Percentiles rank a stretch among this genome's conserved stretches.
Evolutionary conservation across 2,797 vertebrate species (phyloP).

Genomic region (Sebastes steindachneri): DNA sequence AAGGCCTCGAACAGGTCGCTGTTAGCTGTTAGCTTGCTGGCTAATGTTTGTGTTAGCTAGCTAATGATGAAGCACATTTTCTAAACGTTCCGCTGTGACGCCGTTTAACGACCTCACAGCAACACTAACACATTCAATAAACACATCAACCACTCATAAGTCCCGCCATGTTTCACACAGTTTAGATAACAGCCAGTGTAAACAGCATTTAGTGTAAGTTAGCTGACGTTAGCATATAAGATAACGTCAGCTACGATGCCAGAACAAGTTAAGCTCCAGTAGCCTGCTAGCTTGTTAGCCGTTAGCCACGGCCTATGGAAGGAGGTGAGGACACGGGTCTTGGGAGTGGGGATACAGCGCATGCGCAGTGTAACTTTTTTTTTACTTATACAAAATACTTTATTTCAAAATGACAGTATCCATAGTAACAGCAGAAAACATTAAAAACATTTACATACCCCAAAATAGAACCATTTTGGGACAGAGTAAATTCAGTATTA

Average conservation of each 20-base stretch:
- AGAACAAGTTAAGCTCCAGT: constrained; percentile 49
- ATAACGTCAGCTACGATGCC: constrained; percentile 55
- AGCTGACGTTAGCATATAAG: constrained; percentile 54
- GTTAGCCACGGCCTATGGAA: too few species aligned
- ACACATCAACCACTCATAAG: not conserved
- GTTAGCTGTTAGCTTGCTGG: constrained; percentile 24
- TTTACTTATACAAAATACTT: too few species aligned
- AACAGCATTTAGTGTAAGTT: constrained; percentile 47
- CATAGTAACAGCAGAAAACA: too few species aligned
- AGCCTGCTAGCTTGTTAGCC: not conserved
- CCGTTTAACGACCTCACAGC: not conserved
- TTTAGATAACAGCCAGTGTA: not conserved
- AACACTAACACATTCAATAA: not conserved
- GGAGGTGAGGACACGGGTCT: too few species aligned
- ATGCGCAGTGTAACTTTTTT: too few species aligned
- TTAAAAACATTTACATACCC: too few species aligned
- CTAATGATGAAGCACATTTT: constrained; percentile 82
- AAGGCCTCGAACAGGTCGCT: constrained; percentile 41
- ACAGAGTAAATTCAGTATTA: too few species aligned
- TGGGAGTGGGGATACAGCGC: too few species aligned
- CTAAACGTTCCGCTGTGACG: constrained; percentile 1
- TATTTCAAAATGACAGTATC: too few species aligned
- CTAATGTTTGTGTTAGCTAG: constrained; percentile 77
- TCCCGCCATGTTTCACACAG: not conserved
- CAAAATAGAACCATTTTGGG: too few species aligned